Percentiles rank a stretch among this genome's conserved stretches.
phyloP scores from a whole-genome alignment of 2,888 invertebrate species.

The Heliconius cydno region DNA sequence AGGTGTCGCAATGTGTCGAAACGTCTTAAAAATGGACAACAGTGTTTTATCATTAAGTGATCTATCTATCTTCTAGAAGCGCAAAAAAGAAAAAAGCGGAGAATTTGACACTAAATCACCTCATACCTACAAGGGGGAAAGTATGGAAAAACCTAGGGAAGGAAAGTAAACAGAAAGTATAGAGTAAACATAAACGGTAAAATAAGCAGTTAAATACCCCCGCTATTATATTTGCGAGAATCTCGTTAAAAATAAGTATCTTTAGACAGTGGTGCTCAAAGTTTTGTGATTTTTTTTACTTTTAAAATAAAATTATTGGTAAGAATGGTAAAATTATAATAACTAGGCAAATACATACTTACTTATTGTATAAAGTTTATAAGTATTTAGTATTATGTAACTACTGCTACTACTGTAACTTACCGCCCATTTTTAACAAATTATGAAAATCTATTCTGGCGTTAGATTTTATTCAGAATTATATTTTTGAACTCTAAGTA shows the following conservation, averaged over 20 bases:
- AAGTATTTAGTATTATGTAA: too few species aligned
- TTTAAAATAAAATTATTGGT: neutral
- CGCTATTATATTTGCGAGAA: slow-evolving; percentile 80
- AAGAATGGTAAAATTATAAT: neutral
- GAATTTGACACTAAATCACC: neutral
- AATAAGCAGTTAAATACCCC: slow-evolving; percentile 61
- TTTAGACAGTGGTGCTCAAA: slow-evolving; percentile 67
- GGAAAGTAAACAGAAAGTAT: slow-evolving; percentile 65
- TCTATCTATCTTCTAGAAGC: too few species aligned
- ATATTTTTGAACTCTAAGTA: too few species aligned
- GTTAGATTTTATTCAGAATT: too few species aligned
- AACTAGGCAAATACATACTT: too few species aligned
- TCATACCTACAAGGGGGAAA: too few species aligned
- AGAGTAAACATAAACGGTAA: slow-evolving; percentile 64
- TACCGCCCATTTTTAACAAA: too few species aligned
- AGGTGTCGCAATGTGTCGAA: neutral
- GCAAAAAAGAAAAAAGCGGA: neutral
- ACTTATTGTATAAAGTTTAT: too few species aligned
- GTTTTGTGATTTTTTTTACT: slow-evolving; percentile 42
- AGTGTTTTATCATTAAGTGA: too few species aligned
- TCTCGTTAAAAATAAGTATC: slow-evolving; percentile 84
- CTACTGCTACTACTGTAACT: too few species aligned
- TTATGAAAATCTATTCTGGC: too few species aligned
- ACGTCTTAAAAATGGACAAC: too few species aligned
- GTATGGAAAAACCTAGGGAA: slow-evolving; percentile 48